Evolutionary conservation across 2,888 invertebrate genomes (phyloP).

Genomic region (Acleris cristana): DNA sequence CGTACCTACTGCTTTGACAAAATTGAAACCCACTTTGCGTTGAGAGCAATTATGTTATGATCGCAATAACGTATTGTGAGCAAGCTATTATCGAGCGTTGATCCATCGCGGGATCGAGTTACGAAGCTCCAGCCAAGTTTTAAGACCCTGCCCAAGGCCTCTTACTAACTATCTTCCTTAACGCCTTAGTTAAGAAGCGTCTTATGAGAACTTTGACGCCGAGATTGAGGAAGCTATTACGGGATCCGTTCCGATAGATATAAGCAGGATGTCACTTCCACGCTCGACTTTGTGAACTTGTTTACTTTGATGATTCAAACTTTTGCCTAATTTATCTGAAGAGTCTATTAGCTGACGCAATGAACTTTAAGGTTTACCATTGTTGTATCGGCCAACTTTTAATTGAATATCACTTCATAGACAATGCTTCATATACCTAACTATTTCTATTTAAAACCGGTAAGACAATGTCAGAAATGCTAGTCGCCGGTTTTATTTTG

Average conservation of each 20-base stretch:
- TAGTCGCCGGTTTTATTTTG: too few species aligned
- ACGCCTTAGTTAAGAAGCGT: constrained; percentile 82
- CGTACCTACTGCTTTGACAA: constrained; percentile 12
- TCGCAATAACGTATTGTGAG: constrained; percentile 79
- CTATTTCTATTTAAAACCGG: too few species aligned
- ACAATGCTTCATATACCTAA: too few species aligned
- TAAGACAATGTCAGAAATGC: too few species aligned
- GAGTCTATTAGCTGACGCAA: constrained; percentile 44
- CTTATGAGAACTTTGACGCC: constrained; percentile 83
- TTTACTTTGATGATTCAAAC: constrained; percentile 78
- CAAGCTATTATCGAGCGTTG: constrained; percentile 71
- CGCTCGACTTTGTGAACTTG: constrained; percentile 78
- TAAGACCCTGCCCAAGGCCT: constrained; percentile 80
- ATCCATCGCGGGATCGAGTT: constrained; percentile 74
- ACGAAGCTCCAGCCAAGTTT: constrained; percentile 79
- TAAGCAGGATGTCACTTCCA: constrained; percentile 82
- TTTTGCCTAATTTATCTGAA: constrained; percentile 69
- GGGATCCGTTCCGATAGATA: constrained; percentile 80
- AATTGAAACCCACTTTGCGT: constrained; percentile 23
- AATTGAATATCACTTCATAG: too few species aligned
- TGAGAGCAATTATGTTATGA: constrained; percentile 52
- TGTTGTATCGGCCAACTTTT: too few species aligned
- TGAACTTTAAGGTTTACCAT: constrained; percentile 22
- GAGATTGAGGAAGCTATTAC: constrained; percentile 83
- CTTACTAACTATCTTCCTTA: constrained; percentile 81